These are phyloP conservation scores for Paralvinella palmiformis DNA, from an alignment of 1,140 invertebrate genomes.

Conservation along the genomic window DNA sequence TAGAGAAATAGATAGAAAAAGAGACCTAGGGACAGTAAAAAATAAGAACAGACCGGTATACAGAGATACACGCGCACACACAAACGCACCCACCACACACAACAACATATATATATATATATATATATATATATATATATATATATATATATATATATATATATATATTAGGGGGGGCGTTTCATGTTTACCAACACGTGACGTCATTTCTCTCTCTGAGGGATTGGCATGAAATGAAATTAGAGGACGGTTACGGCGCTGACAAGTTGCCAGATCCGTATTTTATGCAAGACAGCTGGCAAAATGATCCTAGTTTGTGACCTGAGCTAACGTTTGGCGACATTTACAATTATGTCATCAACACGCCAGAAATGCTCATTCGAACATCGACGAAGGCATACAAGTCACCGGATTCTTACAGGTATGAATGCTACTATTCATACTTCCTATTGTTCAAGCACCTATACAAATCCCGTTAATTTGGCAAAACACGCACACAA, in stretches of 20 bases:
- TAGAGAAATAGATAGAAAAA: too few relatives aligned
- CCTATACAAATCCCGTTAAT: too few relatives aligned
- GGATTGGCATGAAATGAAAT: not conserved
- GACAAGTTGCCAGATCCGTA: not conserved
- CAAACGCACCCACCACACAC: not conserved
- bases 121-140: not conserved
- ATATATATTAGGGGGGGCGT: not conserved
- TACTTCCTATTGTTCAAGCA: too few relatives aligned
- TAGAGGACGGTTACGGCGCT: not conserved
- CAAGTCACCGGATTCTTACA: not conserved
- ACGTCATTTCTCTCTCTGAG: not conserved
- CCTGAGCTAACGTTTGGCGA: not conserved
- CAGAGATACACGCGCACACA: too few relatives aligned
- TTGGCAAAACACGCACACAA: too few relatives aligned
- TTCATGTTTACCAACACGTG: not conserved
- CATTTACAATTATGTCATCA: not conserved
- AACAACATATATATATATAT: not conserved
- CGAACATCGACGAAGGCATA: not conserved
- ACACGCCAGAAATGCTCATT: not conserved
- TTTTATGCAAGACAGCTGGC: not conserved
- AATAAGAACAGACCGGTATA: too few relatives aligned
- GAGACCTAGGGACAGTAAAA: too few relatives aligned
- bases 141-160: slow-evolving; percentile 2
- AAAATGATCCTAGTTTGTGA: not conserved
- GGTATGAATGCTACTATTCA: not conserved